Percentiles rank a stretch among this genome's conserved stretches.
phyloP scores from a whole-genome alignment of 2,113 vertebrate species.

The Hyla sarda region DNA sequence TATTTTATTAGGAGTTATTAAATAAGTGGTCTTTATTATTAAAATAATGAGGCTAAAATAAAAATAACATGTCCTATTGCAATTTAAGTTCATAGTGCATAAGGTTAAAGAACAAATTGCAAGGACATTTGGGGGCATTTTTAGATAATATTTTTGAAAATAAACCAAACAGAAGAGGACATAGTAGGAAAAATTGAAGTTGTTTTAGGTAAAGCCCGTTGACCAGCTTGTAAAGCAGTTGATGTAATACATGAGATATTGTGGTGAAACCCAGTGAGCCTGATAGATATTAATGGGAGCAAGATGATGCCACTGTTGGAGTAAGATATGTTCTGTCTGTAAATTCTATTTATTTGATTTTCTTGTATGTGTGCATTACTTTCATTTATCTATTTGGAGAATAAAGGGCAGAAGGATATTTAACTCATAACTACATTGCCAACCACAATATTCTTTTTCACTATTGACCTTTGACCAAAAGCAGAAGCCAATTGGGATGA shows the following conservation, averaged over 20 bases:
- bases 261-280: background rate
- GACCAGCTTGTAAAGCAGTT: background rate
- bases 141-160: background rate
- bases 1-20: background rate
- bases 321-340: background rate
- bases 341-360: conserved; percentile 11
- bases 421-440: background rate
- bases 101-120: background rate
- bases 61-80: background rate
- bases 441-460: conserved; percentile 10
- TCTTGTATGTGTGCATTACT: background rate
- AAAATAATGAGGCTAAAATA: background rate
- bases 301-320: background rate
- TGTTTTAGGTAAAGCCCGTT: background rate
- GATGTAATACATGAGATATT: background rate
- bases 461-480: background rate
- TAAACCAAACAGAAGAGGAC: background rate
- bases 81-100: background rate
- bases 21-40: background rate
- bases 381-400: background rate
- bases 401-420: background rate
- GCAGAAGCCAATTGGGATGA: conserved; percentile 30
- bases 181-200: background rate
- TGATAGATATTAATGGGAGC: background rate
- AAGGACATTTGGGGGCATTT: background rate